Base-by-base conservation (phyloP, 1,140 invertebrate genomes). In the Parasteatoda tepidariorum region DNA sequence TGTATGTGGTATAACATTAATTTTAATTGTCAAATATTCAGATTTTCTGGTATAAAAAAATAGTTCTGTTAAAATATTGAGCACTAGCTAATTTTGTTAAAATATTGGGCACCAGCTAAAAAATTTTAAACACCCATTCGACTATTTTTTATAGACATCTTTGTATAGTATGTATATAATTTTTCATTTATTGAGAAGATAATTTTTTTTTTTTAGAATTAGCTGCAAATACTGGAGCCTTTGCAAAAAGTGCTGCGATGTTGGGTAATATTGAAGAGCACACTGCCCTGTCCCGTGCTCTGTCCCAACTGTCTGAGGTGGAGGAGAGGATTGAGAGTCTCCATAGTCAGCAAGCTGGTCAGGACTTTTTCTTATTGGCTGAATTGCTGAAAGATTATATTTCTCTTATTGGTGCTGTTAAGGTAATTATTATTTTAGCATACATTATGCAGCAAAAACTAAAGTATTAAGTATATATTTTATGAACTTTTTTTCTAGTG, bases 371-470 rank as follows among this genome's bases (percentile, higher is more conserved):
- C 88, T 92, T 97, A 57, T 92, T 99, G 73, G 94, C 95, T 66
- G 98, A 99, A 91, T 92, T 98, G 84, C 90, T 99, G 38, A 96
- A 98, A 86, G 98, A 99, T 89, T 99, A 99, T 88, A 93, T 99
- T 28, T 93, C 95, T 6, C 91, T 99, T 2, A 94, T 99, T 87
- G 95, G 94, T 2, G 94, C 97, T 81, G 96, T 99, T 38, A 97
- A 98, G 90, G 94, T 94, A 87, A 85, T 48, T 48, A 48, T 48
- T 18, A 13, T 13, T 48, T 48, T 48, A 13, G 38, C 4, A 86
- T 85, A 48, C 13, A 15, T 11, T 61, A 61, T 11, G 6, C 24
- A n/a, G 9, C 9, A 54, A 9, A 54, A 9, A 54, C n/a, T 11
- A 11, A n/a, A 54, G 9, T 11, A 11, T 54, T 54, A 54, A 54